These are phyloP conservation scores for Oxyura jamaicensis DNA, from an alignment of 2,113 vertebrate genomes.

Conservation along the genomic window DNA sequence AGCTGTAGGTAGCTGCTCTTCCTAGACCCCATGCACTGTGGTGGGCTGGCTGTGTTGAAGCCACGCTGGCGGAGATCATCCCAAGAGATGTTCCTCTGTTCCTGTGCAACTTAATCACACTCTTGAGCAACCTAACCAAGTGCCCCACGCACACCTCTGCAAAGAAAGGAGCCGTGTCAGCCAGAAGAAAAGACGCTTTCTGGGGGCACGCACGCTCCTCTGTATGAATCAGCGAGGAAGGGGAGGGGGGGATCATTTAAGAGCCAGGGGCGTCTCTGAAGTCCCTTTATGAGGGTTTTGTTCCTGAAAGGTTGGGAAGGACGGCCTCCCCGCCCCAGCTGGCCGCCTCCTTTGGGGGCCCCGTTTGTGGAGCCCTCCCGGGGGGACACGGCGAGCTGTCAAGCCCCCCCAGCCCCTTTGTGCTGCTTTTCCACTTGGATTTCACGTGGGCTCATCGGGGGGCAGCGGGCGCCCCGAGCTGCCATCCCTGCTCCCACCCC, in stretches of 20 bases:
- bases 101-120: not conserved
- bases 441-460: constrained; percentile 77
- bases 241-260: not conserved
- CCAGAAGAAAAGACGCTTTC: not conserved
- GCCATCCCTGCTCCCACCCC: not conserved
- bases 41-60: not conserved
- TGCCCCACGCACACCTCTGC: fast-evolving
- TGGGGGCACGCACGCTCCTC: not conserved
- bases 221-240: not conserved
- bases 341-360: not conserved
- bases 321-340: not conserved
- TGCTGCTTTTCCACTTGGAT: constrained; percentile 81
- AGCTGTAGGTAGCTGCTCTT: not conserved
- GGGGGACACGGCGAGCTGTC: constrained; percentile 59
- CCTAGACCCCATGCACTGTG: fast-evolving
- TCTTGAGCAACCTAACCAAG: not conserved
- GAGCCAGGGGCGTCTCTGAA: not conserved
- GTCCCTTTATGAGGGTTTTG: constrained; percentile 70
- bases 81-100: not conserved
- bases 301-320: constrained; percentile 57
- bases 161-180: not conserved
- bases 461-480: not conserved
- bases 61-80: not conserved
- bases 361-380: not conserved
- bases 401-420: constrained; percentile 68